Evolutionary conservation across 53 echinoderm and acorn worm species (phyloP).

Genomic region (Glandiceps talaboti): DNA sequence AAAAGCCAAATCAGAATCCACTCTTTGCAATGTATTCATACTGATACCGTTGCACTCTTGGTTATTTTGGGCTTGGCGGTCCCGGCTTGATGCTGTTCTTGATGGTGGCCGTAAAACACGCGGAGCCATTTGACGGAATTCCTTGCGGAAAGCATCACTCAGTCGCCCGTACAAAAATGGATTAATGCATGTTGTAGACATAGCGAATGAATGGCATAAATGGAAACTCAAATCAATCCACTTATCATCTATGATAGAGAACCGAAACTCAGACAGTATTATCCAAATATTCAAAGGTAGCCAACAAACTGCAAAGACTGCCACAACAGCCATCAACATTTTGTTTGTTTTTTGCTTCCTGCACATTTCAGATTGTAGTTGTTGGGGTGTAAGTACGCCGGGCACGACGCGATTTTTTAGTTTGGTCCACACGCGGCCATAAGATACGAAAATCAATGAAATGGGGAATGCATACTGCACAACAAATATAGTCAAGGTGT

Average conservation of each 20-base stretch:
- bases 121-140: background rate
- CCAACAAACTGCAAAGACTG: constrained; percentile 87
- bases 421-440: constrained; percentile 66
- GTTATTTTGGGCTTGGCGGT: background rate
- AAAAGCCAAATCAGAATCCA: background rate
- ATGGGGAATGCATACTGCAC: constrained; percentile 69
- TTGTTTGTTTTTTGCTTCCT: constrained; percentile 57
- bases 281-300: constrained; percentile 66
- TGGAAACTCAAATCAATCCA: constrained; percentile 63
- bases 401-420: constrained; percentile 59
- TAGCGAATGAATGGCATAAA: constrained; percentile 48
- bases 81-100: background rate
- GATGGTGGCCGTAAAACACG: background rate
- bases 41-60: background rate
- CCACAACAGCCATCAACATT: constrained; percentile 74
- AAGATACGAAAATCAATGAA: constrained; percentile 47
- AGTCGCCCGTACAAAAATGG: constrained; percentile 84
- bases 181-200: constrained; percentile 89
- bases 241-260: constrained; percentile 23
- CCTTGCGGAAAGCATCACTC: constrained; percentile 74
- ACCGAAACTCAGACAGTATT: constrained; percentile 19
- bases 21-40: background rate
- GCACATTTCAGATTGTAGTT: constrained; percentile 51
- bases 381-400: constrained; percentile 65
- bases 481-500: constrained; percentile 43